Conservation (phyloP, 2,797 vertebrate species). For the Trachurus trachurus region DNA sequence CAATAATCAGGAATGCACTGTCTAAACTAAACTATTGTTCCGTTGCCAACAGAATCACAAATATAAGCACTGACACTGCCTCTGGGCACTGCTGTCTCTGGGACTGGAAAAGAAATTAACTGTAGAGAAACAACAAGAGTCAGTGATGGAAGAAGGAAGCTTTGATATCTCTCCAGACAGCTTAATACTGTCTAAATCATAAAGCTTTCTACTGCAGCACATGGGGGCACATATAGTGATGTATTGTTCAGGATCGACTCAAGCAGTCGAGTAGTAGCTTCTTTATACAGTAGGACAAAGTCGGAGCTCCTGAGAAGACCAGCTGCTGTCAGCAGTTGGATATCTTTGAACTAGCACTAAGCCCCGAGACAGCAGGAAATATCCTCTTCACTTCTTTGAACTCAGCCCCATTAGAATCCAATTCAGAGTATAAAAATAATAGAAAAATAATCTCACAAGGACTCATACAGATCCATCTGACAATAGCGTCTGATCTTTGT, state of each 20-base stretch:
- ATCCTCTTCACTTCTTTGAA: conserved; percentile 79
- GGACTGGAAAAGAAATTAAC: conserved; percentile 57
- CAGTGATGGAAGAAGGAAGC: conserved; percentile 49
- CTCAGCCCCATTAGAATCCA: conserved; percentile 63
- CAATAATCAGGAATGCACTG: conserved; percentile 78
- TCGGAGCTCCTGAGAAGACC: conserved; percentile 77
- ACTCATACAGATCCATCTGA: conserved; percentile 57
- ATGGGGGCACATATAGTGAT: conserved; percentile 51
- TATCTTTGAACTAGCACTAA: conserved; percentile 76
- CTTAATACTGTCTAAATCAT: conserved; percentile 67
- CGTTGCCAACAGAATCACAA: conserved; percentile 78
- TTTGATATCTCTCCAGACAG: conserved; percentile 74
- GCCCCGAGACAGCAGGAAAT: conserved; percentile 76
- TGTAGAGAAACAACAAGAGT: conserved; percentile 64
- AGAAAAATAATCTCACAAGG: conserved; percentile 69
- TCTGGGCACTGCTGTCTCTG: conserved; percentile 61
- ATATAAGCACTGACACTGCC: conserved; percentile 67
- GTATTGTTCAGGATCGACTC: conserved; percentile 59
- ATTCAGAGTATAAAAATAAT: conserved; percentile 65
- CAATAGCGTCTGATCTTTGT: conserved; percentile 66
- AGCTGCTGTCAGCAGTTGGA: conserved; percentile 83
- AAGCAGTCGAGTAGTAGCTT: conserved; percentile 48
- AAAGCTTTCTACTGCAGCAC: conserved; percentile 47
- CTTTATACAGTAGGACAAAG: conserved; percentile 71
- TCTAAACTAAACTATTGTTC: conserved; percentile 83